These are phyloP conservation scores for Dissostichus mawsoni DNA, from an alignment of 2,113 vertebrate genomes.

Conservation along the genomic window DNA sequence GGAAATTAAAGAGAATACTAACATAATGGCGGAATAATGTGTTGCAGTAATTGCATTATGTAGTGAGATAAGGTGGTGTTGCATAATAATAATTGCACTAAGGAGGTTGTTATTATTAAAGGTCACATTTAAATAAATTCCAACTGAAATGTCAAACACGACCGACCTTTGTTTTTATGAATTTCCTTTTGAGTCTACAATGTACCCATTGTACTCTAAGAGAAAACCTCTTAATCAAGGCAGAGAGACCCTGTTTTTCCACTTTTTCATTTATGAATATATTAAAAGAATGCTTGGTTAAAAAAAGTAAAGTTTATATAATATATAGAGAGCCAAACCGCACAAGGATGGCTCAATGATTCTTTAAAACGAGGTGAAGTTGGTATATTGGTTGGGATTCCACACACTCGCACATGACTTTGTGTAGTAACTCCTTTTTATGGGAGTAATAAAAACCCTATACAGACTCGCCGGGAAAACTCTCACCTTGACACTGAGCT, in stretches of 20 bases:
- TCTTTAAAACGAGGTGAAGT: neutral
- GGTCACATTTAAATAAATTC: constrained; percentile 54
- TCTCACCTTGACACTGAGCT: constrained; percentile 41
- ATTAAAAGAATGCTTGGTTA: neutral
- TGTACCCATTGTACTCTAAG: constrained; percentile 1
- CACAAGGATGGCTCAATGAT: neutral
- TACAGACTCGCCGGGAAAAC: constrained; percentile 14
- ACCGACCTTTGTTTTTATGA: constrained; percentile 24
- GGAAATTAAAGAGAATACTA: neutral
- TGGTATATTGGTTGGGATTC: neutral
- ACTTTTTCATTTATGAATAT: neutral
- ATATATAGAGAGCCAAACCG: neutral
- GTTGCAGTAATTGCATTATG: constrained; percentile 12
- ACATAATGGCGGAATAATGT: neutral
- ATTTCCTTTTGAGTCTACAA: constrained; percentile 12
- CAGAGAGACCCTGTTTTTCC: neutral
- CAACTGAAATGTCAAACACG: constrained; percentile 33
- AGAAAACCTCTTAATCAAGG: neutral
- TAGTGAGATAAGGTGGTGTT: constrained; percentile 18
- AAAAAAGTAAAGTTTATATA: neutral
- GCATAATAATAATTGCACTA: constrained; percentile 27
- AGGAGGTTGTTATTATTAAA: constrained; percentile 35
- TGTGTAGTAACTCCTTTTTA: neutral
- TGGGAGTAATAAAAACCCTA: constrained; percentile 12
- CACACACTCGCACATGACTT: constrained; percentile 6